Evolutionary conservation across 2,113 vertebrate species (phyloP).

Genomic region (mouse (Mus musculus)): DNA sequence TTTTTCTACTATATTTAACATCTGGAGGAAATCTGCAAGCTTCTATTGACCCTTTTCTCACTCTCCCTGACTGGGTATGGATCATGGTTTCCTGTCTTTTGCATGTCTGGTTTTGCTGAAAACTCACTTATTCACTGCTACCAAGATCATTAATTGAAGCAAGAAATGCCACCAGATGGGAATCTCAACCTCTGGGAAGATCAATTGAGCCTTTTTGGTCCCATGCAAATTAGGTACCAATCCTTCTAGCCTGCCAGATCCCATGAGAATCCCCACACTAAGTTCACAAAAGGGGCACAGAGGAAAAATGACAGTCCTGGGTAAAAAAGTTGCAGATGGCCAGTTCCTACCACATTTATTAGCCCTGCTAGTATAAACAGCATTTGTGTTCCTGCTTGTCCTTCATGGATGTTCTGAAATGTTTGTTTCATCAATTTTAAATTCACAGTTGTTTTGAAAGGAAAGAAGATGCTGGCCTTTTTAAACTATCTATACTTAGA

Average conservation of each 20-base stretch:
- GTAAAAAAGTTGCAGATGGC: neutral
- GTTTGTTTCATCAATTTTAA: conserved; percentile 11
- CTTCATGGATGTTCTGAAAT: neutral
- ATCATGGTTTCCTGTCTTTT: neutral
- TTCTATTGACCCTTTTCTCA: neutral
- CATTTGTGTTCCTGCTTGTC: neutral
- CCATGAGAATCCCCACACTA: neutral
- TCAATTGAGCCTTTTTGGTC: neutral
- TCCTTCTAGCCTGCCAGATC: neutral
- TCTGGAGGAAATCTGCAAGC: conserved; percentile 25
- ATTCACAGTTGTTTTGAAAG: neutral
- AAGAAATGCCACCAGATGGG: neutral
- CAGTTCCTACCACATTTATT: neutral
- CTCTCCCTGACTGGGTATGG: neutral
- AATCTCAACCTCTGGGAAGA: neutral
- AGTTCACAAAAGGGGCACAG: neutral
- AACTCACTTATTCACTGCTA: neutral
- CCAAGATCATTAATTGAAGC: neutral
- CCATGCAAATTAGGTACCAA: neutral
- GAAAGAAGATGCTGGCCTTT: neutral
- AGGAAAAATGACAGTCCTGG: neutral
- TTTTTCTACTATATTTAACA: neutral
- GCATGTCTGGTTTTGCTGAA: neutral
- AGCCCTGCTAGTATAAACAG: neutral
- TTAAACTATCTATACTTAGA: neutral